A percentile compares a stretch with the other conserved stretches of the same genome.
Conservation (phyloP, 2,113 vertebrate genomes). For the Stictonetta naevosa region DNA sequence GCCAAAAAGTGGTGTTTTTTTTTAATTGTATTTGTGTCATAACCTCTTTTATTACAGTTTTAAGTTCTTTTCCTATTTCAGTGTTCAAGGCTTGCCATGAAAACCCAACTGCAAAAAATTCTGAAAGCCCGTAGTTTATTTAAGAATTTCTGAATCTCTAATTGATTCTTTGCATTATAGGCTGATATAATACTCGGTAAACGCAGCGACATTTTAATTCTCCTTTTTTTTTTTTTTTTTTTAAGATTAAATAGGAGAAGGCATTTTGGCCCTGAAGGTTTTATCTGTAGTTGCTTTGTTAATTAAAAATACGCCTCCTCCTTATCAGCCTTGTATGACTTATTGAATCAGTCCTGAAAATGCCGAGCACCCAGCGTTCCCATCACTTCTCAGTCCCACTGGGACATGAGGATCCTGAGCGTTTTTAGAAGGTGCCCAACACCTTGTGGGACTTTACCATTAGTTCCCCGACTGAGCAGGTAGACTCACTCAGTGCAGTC, state of each 20-base stretch:
- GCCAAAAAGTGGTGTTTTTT: constrained; percentile 23
- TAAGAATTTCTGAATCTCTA: background rate
- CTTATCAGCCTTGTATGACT: background rate
- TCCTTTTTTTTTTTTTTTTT: background rate
- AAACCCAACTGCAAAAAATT: background rate
- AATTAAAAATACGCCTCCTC: background rate
- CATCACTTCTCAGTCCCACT: background rate
- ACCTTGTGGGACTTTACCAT: background rate
- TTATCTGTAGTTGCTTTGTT: background rate
- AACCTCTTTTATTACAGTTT: constrained; percentile 58
- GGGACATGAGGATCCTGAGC: background rate
- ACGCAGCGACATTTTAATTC: background rate
- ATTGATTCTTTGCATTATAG: background rate
- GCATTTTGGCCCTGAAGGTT: background rate
- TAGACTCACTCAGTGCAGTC: background rate
- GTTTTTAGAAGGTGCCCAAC: background rate
- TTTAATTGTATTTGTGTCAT: constrained; percentile 28
- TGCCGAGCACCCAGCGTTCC: background rate
- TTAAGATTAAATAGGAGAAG: background rate
- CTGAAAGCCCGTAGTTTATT: background rate
- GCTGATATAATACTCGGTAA: background rate
- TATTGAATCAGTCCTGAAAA: background rate
- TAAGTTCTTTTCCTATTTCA: constrained; percentile 11
- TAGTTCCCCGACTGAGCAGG: fast-evolving
- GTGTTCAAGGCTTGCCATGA: constrained; percentile 15